A percentile compares a stretch with the other conserved stretches of the same genome.
These are phyloP conservation scores for Seira ritae DNA, from an alignment of 2,888 invertebrate genomes.

Conservation along the genomic window DNA sequence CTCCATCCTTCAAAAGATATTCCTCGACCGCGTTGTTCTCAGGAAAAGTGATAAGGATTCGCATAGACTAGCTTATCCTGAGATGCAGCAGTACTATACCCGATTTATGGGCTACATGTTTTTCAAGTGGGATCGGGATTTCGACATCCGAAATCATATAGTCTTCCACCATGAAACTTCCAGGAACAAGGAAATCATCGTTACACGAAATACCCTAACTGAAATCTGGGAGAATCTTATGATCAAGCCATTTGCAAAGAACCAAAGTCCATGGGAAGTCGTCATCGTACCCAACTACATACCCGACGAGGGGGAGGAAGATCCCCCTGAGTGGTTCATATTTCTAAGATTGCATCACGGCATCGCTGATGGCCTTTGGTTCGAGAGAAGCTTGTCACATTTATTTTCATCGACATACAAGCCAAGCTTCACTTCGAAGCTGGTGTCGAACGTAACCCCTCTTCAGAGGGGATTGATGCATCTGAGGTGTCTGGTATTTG, in stretches of 20 bases:
- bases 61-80: constrained; percentile 29
- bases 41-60: constrained; percentile 1
- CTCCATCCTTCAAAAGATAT: constrained; percentile 12
- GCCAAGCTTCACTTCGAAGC: constrained; percentile 30
- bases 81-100: constrained; percentile 35
- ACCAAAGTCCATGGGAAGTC: constrained; percentile 46
- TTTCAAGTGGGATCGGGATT: constrained; percentile 44
- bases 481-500: constrained; percentile 20
- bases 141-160: constrained; percentile 46
- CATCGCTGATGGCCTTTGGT: constrained; percentile 40
- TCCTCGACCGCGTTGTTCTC: constrained; percentile 18
- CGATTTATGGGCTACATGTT: constrained; percentile 47
- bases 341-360: constrained; percentile 46
- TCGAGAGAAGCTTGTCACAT: constrained; percentile 38
- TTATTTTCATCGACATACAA: constrained; percentile 20
- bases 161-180: background rate
- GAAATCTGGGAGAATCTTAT: constrained; percentile 45
- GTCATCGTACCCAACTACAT: constrained; percentile 37
- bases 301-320: constrained; percentile 39
- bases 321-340: constrained; percentile 26
- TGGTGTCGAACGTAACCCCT: background rate
- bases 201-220: background rate
- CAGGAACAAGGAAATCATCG: constrained; percentile 6
- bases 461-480: constrained; percentile 15
- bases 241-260: constrained; percentile 34